A percentile compares a stretch with the other conserved stretches of the same genome.
phyloP scores from a whole-genome alignment of 2,888 invertebrate species.

The Pandemis corylana region DNA sequence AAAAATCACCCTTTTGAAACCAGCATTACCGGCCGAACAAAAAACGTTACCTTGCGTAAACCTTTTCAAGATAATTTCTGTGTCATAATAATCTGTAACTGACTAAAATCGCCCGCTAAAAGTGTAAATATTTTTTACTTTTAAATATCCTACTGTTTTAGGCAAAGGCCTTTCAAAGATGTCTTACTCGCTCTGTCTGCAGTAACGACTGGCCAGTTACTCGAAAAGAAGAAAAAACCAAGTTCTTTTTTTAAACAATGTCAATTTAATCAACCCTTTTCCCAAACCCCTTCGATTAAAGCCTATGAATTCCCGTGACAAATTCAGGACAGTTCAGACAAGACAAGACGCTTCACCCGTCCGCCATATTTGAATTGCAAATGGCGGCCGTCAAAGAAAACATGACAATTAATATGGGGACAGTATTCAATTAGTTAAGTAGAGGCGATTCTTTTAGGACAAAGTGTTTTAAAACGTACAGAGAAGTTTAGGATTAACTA shows the following conservation, averaged over 20 bases:
- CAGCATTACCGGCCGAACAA: background rate
- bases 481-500: too few relatives aligned
- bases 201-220: too few relatives aligned
- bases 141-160: too few relatives aligned
- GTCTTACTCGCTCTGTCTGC: too few relatives aligned
- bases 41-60: too few relatives aligned
- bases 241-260: background rate
- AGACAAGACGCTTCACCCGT: conserved; percentile 50
- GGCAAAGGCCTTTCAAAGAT: too few relatives aligned
- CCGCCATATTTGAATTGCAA: conserved; percentile 74
- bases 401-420: conserved; percentile 77
- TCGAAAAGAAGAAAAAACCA: too few relatives aligned
- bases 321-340: conserved; percentile 46
- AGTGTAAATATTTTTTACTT: too few relatives aligned
- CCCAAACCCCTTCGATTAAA: background rate
- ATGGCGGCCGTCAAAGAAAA: conserved; percentile 72
- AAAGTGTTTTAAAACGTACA: too few relatives aligned
- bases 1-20: background rate
- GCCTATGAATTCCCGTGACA: conserved; percentile 43
- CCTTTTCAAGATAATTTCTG: too few relatives aligned
- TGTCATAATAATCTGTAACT: too few relatives aligned
- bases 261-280: background rate
- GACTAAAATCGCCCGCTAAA: too few relatives aligned
- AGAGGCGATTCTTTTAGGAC: conserved; percentile 43
- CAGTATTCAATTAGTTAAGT: conserved; percentile 74